Percentiles rank a stretch among this genome's conserved stretches.
Conservation (phyloP, 2,888 invertebrate genomes). For the Bombyx huttoni region DNA sequence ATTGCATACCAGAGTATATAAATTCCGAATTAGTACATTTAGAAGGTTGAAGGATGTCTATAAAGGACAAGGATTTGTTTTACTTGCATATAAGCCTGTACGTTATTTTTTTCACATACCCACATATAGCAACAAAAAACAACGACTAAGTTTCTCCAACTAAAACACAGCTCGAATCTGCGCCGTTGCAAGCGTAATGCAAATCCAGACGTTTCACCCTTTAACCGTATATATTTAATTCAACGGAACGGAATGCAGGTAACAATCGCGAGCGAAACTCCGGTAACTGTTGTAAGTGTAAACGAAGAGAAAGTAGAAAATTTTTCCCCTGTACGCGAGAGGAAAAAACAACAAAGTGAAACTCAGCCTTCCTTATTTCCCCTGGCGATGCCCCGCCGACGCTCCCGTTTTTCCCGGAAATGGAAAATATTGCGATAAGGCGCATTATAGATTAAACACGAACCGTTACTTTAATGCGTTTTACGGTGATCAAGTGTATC, state of each 20-base stretch:
- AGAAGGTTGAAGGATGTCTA: no score
- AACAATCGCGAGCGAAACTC: conserved; percentile 54
- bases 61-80: no score
- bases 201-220: conserved; percentile 67
- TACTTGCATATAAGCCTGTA: no score
- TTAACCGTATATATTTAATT: conserved; percentile 65
- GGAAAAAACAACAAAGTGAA: conserved; percentile 65
- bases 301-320: conserved; percentile 65
- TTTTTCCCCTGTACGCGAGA: conserved; percentile 33
- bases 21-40: no score
- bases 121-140: no score
- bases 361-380: conserved; percentile 71
- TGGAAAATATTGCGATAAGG: conserved; percentile 74
- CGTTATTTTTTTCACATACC: no score
- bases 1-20: no score
- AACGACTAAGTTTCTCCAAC: no score
- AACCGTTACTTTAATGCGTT: conserved; percentile 51
- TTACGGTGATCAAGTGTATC: conserved; percentile 43
- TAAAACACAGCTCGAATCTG: no score
- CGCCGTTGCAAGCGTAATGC: conserved; percentile 50
- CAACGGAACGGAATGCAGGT: conserved; percentile 55
- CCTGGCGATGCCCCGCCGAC: conserved; percentile 59
- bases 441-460: conserved; percentile 70
- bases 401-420: conserved; percentile 59
- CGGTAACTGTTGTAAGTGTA: conserved; percentile 67